Evolutionary conservation across 2,888 invertebrate genomes (phyloP).

Genomic region (Dexiosoma caninum): DNA sequence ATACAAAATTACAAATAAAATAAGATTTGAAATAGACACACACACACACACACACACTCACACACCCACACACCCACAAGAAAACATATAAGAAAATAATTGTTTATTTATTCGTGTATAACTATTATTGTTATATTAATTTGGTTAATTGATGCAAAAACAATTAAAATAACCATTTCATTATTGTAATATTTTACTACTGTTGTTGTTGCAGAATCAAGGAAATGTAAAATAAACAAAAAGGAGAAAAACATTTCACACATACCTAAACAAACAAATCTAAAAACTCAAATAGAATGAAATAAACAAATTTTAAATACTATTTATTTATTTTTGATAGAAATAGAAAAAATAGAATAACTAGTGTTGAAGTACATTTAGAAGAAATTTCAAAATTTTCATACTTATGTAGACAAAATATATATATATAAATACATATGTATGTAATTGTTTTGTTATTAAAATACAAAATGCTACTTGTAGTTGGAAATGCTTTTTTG

Average conservation of each 20-base stretch:
- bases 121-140: slow-evolving; percentile 52
- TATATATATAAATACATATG: slow-evolving; percentile 43
- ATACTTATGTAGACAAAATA: slow-evolving; percentile 28
- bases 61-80: slow-evolving; percentile 1
- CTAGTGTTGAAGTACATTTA: slow-evolving; percentile 14
- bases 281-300: slow-evolving; percentile 30
- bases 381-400: slow-evolving; percentile 16
- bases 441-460: background rate
- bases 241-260: slow-evolving; percentile 38
- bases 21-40: slow-evolving; percentile 30
- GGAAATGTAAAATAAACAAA: background rate
- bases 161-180: slow-evolving; percentile 35
- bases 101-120: slow-evolving; percentile 10
- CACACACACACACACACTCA: slow-evolving; percentile 27
- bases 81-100: slow-evolving; percentile 58
- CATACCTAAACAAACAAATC: slow-evolving; percentile 50
- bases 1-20: slow-evolving; percentile 25
- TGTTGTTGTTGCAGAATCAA: slow-evolving; percentile 51
- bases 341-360: background rate
- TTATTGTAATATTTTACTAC: slow-evolving; percentile 23
- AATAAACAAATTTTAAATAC: background rate
- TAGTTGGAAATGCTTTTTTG: background rate
- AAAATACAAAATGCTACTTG: slow-evolving; percentile 67
- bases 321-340: background rate
- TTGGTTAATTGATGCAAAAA: slow-evolving; percentile 63